Evolutionary conservation across 2,113 vertebrate genomes (phyloP).

Genomic region (Leuciscus idus): DNA sequence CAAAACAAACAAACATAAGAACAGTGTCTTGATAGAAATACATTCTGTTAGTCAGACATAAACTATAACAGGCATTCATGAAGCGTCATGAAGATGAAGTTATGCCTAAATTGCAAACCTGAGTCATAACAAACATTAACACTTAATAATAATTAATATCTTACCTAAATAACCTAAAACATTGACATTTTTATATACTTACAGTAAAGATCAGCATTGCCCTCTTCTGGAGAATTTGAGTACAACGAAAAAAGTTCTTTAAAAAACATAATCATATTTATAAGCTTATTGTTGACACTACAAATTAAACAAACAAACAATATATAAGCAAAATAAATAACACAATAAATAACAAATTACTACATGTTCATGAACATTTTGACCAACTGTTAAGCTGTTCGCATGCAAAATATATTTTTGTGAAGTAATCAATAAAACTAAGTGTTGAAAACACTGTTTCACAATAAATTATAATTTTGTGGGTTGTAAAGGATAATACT

Average conservation of each 20-base stretch:
- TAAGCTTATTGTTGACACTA: not conserved
- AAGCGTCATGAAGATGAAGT: not conserved
- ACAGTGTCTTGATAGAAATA: conserved; percentile 27
- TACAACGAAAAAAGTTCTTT: not conserved
- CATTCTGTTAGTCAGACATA: conserved; percentile 32
- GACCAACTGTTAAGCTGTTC: not conserved
- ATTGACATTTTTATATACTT: not conserved
- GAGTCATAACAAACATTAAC: conserved; percentile 22
- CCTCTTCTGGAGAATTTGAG: conserved; percentile 34
- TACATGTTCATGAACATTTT: not conserved
- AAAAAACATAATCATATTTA: not conserved
- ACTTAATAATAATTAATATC: conserved; percentile 1
- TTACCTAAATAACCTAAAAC: not conserved
- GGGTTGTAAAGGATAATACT: not conserved
- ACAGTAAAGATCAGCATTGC: conserved; percentile 24
- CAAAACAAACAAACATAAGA: conserved; percentile 46
- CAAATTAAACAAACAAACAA: not conserved
- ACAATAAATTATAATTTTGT: conserved; percentile 10
- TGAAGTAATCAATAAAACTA: not conserved
- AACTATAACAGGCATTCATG: conserved; percentile 10
- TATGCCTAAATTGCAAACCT: conserved; percentile 39
- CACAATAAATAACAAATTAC: conserved; percentile 20
- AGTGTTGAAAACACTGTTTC: not conserved
- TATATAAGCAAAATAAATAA: not conserved
- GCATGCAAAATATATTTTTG: not conserved